Evolutionary conservation across 2,888 invertebrate genomes (phyloP), one percentile per base, ranked within the genome.

Genomic region (Noctua pronuba): DNA sequence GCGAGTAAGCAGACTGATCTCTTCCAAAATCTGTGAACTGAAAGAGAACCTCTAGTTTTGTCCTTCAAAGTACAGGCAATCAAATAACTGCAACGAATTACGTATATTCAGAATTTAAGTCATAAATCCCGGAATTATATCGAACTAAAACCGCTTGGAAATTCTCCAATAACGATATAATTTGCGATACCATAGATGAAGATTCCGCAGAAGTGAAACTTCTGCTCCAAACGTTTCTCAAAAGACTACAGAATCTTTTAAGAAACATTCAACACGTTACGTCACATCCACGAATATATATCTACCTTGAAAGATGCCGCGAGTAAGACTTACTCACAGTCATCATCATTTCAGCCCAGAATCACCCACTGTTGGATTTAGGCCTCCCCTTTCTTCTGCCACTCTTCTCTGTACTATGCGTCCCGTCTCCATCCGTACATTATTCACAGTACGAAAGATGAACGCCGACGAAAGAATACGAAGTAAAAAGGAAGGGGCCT

Each of bases 131-230:
- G 55, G 74, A 77, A 75, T 83, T 74, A 80, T n/a, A 73, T 81
- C 58, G 13, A 65, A 83, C 55, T 58, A 64, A 60, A 79, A 73
- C 58, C 21, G n/a, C 81, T 85, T 88, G 87, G 86, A 87, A 88
- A 79, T 64, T 75, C 79, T 83, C 87, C 88, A 88, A 88, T 86
- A 80, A 76, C 80, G 60, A 78, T 77, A 75, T 80, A 80, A 87
- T 86, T 80, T 83, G 72, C 77, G 70, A 73, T 79, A 77, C 68
- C 66, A 79, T 2, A 44, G 73, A 80, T 52, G 2, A 60, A 44
- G 18, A 35, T 44, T 35, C 10, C 58, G 6, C 24, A 66, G 80
- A 79, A 73, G 28, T 3, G 66, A 76, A 67, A 55, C 2, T 28
- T 35, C 8, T 0, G 28, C 35, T 38, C 16, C 18, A 41, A 65